phyloP scores from a whole-genome alignment of 2,888 invertebrate species.

The Philonicus albiceps region DNA sequence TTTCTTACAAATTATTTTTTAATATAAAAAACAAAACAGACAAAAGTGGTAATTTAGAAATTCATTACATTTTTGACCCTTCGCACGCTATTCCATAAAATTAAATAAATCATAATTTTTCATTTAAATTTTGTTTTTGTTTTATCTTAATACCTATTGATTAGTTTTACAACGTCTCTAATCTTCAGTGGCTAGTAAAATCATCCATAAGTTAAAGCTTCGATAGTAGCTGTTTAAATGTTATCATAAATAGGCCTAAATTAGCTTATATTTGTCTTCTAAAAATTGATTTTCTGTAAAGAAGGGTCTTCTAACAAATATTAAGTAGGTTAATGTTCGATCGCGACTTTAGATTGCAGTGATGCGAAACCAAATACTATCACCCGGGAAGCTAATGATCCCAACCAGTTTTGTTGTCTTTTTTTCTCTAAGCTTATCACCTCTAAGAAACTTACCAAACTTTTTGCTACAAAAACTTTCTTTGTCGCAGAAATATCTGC shows the following conservation, averaged over 20 bases:
- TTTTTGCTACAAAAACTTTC: not conserved
- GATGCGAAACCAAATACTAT: not conserved
- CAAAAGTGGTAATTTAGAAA: too few relatives aligned
- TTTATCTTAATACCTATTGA: not conserved
- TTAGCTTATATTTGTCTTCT: not conserved
- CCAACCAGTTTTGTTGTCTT: slow-evolving; percentile 1
- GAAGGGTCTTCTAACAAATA: not conserved
- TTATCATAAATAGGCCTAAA: not conserved
- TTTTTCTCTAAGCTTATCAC: not conserved
- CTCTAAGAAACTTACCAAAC: not conserved
- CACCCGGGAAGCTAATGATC: not conserved
- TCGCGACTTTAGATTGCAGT: not conserved
- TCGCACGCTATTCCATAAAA: too few relatives aligned
- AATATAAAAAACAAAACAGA: too few relatives aligned
- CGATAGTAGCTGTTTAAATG: not conserved
- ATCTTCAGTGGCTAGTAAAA: not conserved
- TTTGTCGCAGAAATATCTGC: not conserved
- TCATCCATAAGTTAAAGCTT: not conserved
- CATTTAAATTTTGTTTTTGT: not conserved
- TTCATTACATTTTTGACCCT: too few relatives aligned
- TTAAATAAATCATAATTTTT: too few relatives aligned
- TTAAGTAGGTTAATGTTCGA: not conserved
- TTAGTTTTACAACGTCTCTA: not conserved
- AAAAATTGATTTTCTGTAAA: not conserved
- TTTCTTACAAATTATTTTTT: too few relatives aligned